Base-by-base conservation (phyloP, 2,888 invertebrate species). In the Escarpia spicata region DNA sequence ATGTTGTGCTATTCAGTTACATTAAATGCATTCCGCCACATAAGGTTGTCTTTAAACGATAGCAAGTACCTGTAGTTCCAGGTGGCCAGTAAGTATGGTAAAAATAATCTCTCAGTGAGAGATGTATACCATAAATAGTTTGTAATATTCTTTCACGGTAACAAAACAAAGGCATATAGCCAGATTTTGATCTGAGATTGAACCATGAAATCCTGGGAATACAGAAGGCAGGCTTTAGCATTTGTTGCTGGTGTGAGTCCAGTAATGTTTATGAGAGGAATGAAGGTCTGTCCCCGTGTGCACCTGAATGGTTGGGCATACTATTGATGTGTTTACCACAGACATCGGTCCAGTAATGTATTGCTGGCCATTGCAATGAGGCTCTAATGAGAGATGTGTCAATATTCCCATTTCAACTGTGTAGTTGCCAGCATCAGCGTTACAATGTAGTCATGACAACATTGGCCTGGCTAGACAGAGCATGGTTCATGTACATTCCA, bases 371-470 rank as follows among this genome's bases (percentile, higher is more conserved):
- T 6, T 6, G 75, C 75, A 75, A 6, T 75, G 26, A 75, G 75
- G 15, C 19, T 15, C 75, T 26, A 75, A 26, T n/a, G 75, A 75
- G 75, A 26, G 75, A n/a, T 75, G 26, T 75, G 26, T 75, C 75
- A 75, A 75, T 75, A 75, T 75, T 75, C 75, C n/a, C 75, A 75
- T 75, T 75, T 75, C 75, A 26, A 26, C 75, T 75, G 75, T n/a
- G n/a, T 75, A 75, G 19, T 26, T 75, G n/a, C 19, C 75, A 26
- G n/a, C 75, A 75, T 26, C 75, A 75, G 6, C 75, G 6, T 15
- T 75, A 26, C 4, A 75, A 75, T 75, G 75, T 75, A 2, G 6
- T 19, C 26, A 26, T 75, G 75, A 19, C 9, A 52, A 52, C 8
- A 52, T 52, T 4, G 52, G 12, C 52, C 10, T 75, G 75, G 75